Percentiles rank a stretch among this genome's conserved stretches.
These are phyloP conservation scores for Ctenosaura bakeri DNA, from an alignment of 2,797 vertebrate genomes.

Conservation along the genomic window DNA sequence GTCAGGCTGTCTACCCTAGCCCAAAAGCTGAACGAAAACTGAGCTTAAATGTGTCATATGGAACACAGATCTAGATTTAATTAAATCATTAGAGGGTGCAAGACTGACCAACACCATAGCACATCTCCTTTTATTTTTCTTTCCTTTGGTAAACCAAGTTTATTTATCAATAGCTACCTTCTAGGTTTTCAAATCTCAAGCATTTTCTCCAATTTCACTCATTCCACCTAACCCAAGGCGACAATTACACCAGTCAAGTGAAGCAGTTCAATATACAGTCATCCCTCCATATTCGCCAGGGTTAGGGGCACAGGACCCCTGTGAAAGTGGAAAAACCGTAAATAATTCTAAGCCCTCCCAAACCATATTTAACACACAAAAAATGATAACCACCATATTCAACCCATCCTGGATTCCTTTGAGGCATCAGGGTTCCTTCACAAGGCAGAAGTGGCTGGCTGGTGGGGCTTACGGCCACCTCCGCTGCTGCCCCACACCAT, in stretches of 20 bases:
- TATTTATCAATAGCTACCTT: slow-evolving; percentile 53
- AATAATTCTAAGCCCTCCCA: too few relatives aligned
- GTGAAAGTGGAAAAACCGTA: too few relatives aligned
- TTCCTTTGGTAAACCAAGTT: slow-evolving; percentile 57
- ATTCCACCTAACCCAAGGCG: slow-evolving; percentile 38
- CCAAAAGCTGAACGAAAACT: background rate
- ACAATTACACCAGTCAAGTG: background rate
- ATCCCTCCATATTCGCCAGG: too few relatives aligned
- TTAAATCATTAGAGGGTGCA: background rate
- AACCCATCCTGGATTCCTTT: too few relatives aligned
- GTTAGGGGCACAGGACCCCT: too few relatives aligned
- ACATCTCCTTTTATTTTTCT: background rate
- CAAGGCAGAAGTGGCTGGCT: too few relatives aligned
- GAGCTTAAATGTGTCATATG: background rate
- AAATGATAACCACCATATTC: too few relatives aligned
- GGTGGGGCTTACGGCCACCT: too few relatives aligned
- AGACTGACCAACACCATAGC: background rate
- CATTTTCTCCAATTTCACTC: slow-evolving; percentile 58
- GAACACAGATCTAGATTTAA: background rate
- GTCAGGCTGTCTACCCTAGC: background rate
- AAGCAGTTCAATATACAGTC: background rate
- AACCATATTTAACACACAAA: too few relatives aligned
- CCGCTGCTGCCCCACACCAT: too few relatives aligned
- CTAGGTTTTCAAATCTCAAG: slow-evolving; percentile 68
- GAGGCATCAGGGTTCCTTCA: too few relatives aligned